Percentiles rank a stretch among this genome's conserved stretches.
These are phyloP conservation scores for Mormyrus lacerda DNA, from an alignment of 2,113 vertebrate genomes.

Conservation along the genomic window DNA sequence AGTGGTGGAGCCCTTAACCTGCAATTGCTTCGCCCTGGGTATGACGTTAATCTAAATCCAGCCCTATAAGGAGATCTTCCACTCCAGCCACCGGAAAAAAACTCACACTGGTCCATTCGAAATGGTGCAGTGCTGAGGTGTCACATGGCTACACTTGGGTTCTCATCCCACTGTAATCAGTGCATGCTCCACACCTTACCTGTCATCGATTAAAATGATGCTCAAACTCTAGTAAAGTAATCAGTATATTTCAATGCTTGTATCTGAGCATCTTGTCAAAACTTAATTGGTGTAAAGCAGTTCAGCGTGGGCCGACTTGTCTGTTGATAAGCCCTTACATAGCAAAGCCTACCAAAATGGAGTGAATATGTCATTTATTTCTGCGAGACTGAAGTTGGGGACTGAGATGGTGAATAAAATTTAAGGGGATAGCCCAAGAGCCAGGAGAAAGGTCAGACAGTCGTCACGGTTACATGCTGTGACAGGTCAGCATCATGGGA, in stretches of 20 bases:
- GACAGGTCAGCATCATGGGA: conserved; percentile 12
- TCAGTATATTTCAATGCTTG: neutral
- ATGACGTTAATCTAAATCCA: too few relatives aligned
- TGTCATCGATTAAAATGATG: neutral
- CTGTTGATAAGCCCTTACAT: neutral
- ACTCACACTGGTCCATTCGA: too few relatives aligned
- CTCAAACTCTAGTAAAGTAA: neutral
- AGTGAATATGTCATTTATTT: neutral
- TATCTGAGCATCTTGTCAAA: neutral
- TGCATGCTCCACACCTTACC: too few relatives aligned
- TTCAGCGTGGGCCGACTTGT: neutral
- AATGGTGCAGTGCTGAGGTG: too few relatives aligned
- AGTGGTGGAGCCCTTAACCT: too few relatives aligned
- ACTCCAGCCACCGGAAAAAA: too few relatives aligned
- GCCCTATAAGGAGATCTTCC: too few relatives aligned
- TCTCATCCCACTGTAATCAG: too few relatives aligned
- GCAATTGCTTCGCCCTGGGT: too few relatives aligned
- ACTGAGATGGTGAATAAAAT: neutral
- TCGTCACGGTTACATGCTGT: conserved; percentile 6
- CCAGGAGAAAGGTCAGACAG: conserved; percentile 10
- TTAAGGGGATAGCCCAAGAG: neutral
- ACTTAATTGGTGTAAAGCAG: neutral
- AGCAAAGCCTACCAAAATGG: neutral
- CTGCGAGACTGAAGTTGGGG: neutral
- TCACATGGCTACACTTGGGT: too few relatives aligned